Evolutionary conservation across 2,797 vertebrate genomes (phyloP), one percentile per base, ranked within the genome.

Genomic region (Apodemus agrarius): DNA sequence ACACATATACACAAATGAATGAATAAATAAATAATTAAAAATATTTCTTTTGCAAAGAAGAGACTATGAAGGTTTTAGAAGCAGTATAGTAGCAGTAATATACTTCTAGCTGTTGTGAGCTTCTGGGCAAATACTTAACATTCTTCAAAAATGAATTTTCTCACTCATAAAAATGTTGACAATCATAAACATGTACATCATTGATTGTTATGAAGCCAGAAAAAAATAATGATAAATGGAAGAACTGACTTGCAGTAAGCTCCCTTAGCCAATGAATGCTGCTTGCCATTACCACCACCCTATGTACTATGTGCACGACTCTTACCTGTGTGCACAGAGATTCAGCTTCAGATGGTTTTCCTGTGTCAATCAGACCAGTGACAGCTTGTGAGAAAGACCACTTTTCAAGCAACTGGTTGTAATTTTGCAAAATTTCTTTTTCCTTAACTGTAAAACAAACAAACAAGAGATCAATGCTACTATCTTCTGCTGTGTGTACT

Each of bases 381-480:
- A 99, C 98, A 46, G 99, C 99, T 98, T 99, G 99, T 93, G 99
- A 99, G 1, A 99, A 97, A 59, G 99, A 99, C 99, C 99, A 99
- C 90, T 97, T 98, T 97, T 99, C 99, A 81, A 99, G 98, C 95
- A 98, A 97, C 82, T 96, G 98, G 79, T 98, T 98, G 40, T 99
- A 99, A 88, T 98, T 98, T 92, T 52, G 97, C 93, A 99, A 99
- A 91, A 98, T 98, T 69, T 98, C 98, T 89, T 98, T 98, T 93
- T 79, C 96, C 90, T 97, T 98, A 98, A 99, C 99, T 99, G 98
- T n/a, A 90, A 97, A 98, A 40, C 37, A 75, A 75, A 24, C 8
- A 22, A 76, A 82, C 79, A 97, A 14, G 12, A 85, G 63, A 16
- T 29, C 12, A 97, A 17, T 46, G 52, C 90, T 97, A 92, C 21